These are phyloP conservation scores for Halcyon senegalensis DNA, from an alignment of 2,113 vertebrate genomes.

Conservation along the genomic window DNA sequence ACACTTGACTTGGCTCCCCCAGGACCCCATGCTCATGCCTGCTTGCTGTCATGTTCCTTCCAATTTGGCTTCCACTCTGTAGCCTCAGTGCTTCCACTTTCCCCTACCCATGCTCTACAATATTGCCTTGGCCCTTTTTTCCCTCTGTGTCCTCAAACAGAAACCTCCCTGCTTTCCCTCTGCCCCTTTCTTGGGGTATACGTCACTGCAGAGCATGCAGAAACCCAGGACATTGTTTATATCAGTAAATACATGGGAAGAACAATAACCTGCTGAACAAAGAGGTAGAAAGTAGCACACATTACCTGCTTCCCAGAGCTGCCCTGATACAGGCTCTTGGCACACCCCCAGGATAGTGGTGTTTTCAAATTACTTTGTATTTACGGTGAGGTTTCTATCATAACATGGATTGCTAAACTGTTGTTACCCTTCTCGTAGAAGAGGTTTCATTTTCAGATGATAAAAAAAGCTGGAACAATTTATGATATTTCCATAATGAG, in stretches of 20 bases:
- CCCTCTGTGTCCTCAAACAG: not conserved
- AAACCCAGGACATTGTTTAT: not conserved
- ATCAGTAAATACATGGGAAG: not conserved
- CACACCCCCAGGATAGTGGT: not conserved
- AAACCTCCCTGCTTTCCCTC: not conserved
- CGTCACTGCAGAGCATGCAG: not conserved
- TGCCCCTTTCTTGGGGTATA: accelerated
- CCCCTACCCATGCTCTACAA: not conserved
- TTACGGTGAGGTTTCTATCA: not conserved
- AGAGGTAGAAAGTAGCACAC: not conserved
- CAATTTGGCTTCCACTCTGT: not conserved
- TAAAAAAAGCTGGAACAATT: slow-evolving; percentile 12
- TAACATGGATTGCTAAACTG: not conserved
- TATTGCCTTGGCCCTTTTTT: accelerated
- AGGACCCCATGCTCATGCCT: accelerated
- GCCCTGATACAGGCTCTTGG: not conserved
- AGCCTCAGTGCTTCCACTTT: not conserved
- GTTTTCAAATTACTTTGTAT: not conserved
- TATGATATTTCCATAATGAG: slow-evolving; percentile 15
- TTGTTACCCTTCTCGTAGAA: not conserved
- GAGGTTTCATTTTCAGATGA: not conserved
- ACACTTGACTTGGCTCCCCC: not conserved
- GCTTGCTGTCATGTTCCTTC: not conserved
- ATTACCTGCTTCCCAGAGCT: not conserved
- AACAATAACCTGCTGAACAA: not conserved